phyloP scores from a whole-genome alignment of 2,113 vertebrate genomes.

The Tichodroma muraria region DNA sequence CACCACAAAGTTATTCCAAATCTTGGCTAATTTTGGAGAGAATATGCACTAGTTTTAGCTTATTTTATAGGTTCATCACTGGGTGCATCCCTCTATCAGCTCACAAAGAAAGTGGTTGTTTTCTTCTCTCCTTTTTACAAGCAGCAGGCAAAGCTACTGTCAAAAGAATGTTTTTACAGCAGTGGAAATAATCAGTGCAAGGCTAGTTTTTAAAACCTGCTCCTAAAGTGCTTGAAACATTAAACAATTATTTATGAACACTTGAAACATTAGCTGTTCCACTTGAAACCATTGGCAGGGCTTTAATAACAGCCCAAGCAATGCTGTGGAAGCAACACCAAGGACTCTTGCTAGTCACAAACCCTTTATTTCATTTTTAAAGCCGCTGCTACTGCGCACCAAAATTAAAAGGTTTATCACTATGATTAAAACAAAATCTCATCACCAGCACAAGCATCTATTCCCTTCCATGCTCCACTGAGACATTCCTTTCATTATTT shows the following conservation, averaged over 20 bases:
- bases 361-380: constrained; percentile 60
- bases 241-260: constrained; percentile 68
- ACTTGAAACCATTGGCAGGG: constrained; percentile 55
- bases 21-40: neutral
- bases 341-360: constrained; percentile 23
- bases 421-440: constrained; percentile 52
- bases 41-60: neutral
- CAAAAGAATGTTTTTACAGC: constrained; percentile 24
- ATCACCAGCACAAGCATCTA: neutral
- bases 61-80: neutral
- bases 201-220: constrained; percentile 54
- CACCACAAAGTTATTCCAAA: neutral
- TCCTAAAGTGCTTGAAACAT: constrained; percentile 60
- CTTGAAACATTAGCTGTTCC: constrained; percentile 64
- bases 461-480: constrained; percentile 1
- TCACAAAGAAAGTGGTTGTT: neutral
- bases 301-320: constrained; percentile 53
- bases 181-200: constrained; percentile 43
- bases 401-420: constrained; percentile 62
- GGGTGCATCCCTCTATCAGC: neutral
- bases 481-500: neutral
- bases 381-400: neutral
- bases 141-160: neutral
- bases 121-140: neutral
- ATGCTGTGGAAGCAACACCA: constrained; percentile 54